phyloP scores from a whole-genome alignment of 2,797 vertebrate species.

The Prunella strophiata region DNA sequence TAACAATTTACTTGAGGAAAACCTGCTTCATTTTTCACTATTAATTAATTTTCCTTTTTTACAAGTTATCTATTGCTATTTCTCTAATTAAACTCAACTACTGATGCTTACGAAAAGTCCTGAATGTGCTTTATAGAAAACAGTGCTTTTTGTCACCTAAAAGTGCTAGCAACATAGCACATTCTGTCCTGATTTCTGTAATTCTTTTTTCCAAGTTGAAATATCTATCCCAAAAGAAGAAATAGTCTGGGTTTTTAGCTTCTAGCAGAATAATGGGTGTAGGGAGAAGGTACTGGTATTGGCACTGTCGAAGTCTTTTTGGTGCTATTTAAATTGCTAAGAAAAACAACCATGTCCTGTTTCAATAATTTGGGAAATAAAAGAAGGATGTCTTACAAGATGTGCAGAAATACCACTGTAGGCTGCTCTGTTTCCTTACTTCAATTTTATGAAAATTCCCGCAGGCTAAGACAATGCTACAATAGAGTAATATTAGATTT shows the following conservation, averaged over 20 bases:
- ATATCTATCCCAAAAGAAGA: background rate
- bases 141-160: background rate
- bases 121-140: background rate
- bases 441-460: constrained; percentile 11
- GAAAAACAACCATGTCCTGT: background rate
- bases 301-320: background rate
- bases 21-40: background rate
- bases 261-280: background rate
- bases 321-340: background rate
- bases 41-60: background rate
- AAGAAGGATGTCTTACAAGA: background rate
- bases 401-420: background rate
- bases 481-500: constrained; percentile 7
- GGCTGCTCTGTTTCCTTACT: constrained; percentile 7
- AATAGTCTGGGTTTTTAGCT: background rate
- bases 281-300: background rate
- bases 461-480: background rate
- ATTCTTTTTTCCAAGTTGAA: background rate
- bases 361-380: background rate
- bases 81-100: background rate
- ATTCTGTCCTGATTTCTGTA: background rate
- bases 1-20: background rate
- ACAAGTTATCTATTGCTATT: background rate
- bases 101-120: background rate
- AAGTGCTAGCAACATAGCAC: background rate